Evolutionary conservation across 2,797 vertebrate genomes (phyloP).

Genomic region (Clarias pachynema): DNA sequence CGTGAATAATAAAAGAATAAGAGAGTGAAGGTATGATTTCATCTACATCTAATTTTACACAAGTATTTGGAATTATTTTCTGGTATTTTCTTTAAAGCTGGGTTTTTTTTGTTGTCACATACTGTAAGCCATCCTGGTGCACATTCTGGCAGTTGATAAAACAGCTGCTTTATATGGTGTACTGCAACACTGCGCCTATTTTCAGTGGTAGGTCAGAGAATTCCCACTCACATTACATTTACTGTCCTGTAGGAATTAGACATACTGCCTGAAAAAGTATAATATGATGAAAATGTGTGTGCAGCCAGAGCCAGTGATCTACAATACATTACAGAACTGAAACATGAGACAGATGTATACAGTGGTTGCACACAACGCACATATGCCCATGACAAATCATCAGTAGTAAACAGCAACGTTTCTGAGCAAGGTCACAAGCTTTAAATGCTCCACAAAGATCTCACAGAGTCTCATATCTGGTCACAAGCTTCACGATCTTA

Average conservation of each 20-base stretch:
- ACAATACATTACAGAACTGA: constrained; percentile 45
- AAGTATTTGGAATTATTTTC: too few species aligned
- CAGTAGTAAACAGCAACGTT: background rate
- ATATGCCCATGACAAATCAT: background rate
- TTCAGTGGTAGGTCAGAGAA: constrained; percentile 13
- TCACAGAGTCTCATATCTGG: constrained; percentile 12
- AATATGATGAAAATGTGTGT: constrained; percentile 47
- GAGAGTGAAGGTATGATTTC: background rate
- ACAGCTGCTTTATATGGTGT: constrained; percentile 33
- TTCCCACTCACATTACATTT: background rate
- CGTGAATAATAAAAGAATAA: background rate
- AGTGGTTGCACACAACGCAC: constrained; percentile 3
- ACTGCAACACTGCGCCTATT: background rate
- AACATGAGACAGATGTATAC: constrained; percentile 13
- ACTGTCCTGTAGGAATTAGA: background rate
- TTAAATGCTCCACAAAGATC: background rate
- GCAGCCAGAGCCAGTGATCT: constrained; percentile 61
- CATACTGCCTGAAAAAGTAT: constrained; percentile 1
- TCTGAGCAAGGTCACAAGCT: background rate
- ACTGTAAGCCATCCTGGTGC: constrained; percentile 25
- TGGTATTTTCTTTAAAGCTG: background rate
- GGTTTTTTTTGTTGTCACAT: constrained; percentile 25
- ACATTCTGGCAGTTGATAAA: constrained; percentile 43
- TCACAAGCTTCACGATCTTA: background rate
- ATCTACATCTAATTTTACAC: background rate